These are phyloP conservation scores for Phoebastria nigripes DNA, from an alignment of 2,797 vertebrate genomes.

Conservation along the genomic window DNA sequence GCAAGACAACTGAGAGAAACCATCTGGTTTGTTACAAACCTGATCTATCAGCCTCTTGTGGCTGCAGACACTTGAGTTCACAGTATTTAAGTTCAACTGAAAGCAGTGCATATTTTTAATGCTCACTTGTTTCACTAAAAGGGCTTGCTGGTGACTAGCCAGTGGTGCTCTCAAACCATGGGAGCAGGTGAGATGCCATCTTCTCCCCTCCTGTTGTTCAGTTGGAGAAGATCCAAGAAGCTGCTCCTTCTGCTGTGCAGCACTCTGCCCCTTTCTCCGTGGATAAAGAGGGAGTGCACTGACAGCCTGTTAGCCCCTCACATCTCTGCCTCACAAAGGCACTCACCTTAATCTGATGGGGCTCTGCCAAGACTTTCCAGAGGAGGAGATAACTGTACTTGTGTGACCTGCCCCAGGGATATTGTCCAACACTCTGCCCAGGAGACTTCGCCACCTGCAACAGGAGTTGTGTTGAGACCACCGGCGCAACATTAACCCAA, in stretches of 20 bases:
- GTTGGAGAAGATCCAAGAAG: background rate
- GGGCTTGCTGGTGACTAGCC: background rate
- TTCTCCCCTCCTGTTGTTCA: background rate
- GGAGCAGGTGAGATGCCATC: background rate
- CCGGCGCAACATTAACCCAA: background rate
- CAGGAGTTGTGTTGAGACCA: background rate
- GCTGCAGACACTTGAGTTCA: background rate
- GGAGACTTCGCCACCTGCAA: background rate
- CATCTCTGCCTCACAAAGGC: background rate
- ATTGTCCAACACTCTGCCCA: background rate
- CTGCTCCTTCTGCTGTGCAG: background rate
- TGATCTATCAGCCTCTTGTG: background rate
- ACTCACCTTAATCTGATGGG: background rate
- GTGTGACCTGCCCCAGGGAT: background rate
- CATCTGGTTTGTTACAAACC: background rate
- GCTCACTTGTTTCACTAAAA: background rate
- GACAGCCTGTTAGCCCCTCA: background rate
- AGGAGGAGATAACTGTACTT: background rate
- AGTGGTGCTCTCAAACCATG: background rate
- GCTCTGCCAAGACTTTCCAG: background rate
- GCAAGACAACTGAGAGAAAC: background rate
- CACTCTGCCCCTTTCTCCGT: background rate
- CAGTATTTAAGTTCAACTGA: background rate
- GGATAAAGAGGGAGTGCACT: background rate
- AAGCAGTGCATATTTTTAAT: background rate